Base-by-base conservation (phyloP, 1,140 invertebrate species). In the Mesaphorura yosii region DNA sequence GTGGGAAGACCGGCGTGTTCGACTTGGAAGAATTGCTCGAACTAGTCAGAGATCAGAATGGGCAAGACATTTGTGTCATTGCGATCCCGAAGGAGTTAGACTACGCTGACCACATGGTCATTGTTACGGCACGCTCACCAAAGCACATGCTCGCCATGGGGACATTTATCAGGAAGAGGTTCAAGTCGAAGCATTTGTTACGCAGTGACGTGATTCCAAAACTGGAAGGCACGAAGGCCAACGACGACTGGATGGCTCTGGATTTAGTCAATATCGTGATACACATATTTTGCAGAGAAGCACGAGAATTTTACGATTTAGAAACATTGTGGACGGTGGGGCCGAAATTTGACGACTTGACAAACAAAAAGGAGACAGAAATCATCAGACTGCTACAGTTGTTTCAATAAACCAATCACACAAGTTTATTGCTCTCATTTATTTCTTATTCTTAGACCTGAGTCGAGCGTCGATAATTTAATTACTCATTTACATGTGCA, bases 231-330 rank as follows among this genome's bases (percentile, higher is more conserved):
- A 25, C 23, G 17, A 73, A 79, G 66, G 70, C 76, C 48, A 79
- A 77, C 40, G 72, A 75, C 34, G 79, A 89, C 58, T 96, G 90
- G 91, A 76, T 88, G 62, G 88, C 88, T 29, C 65, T 95, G 65
- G 90, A 95, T 76, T 75, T 95, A 73, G 86, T 86, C 48, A 93
- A 94, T 66, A 93, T 95, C 59, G 82, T 82, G 2, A 65, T 95
- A n/a, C 90, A 96, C 65, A 77, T 95, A 57, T 90, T 94, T 69
- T 79, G 78, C 25, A 67, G 73, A 4, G 70, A 80, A 63, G 73
- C 76, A 6, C 74, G 91, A 63, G 66, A 77, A 57, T 65, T 73
- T 38, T 92, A 90, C 68, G 89, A 95, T 72, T 72, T 96, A 51
- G 91, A 96, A 72, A 83, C 82, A 6, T 68, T 95, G 20, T 96